Conservation (phyloP, 2,888 invertebrate species). For the Nebria brevicollis region DNA sequence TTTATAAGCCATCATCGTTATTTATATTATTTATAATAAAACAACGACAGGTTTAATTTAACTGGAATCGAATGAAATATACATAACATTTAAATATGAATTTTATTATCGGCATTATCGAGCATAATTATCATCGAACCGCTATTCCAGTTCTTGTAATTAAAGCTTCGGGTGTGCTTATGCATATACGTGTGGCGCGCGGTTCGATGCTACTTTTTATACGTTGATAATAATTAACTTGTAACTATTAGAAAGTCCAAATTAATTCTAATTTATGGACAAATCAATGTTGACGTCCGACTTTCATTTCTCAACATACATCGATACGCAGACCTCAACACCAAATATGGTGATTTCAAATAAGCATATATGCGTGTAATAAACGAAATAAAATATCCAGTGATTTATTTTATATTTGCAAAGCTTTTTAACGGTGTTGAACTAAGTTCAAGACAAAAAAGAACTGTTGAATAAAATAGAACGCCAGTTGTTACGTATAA, state of each 20-base stretch:
- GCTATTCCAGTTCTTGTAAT: constrained; percentile 8
- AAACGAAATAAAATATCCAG: neutral
- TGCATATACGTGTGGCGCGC: neutral
- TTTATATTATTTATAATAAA: neutral
- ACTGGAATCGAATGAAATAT: neutral
- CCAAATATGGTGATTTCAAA: neutral
- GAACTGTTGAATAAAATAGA: no score
- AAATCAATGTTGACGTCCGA: neutral
- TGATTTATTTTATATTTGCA: neutral
- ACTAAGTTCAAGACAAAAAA: neutral
- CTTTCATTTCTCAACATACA: constrained; percentile 4
- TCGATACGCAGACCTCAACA: neutral
- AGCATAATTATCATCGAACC: neutral
- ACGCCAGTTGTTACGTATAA: constrained; percentile 6
- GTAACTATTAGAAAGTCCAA: constrained; percentile 27
- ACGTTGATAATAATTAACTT: constrained; percentile 16
- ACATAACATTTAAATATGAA: neutral
- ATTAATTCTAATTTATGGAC: constrained; percentile 25
- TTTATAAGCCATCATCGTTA: neutral
- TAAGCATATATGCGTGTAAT: neutral
- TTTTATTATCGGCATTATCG: neutral
- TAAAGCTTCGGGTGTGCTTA: neutral
- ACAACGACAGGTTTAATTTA: neutral
- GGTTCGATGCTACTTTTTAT: neutral
- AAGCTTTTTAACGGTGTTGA: neutral